phyloP scores from a whole-genome alignment of 2,888 invertebrate genomes.

The Prionchulus punctatus region DNA sequence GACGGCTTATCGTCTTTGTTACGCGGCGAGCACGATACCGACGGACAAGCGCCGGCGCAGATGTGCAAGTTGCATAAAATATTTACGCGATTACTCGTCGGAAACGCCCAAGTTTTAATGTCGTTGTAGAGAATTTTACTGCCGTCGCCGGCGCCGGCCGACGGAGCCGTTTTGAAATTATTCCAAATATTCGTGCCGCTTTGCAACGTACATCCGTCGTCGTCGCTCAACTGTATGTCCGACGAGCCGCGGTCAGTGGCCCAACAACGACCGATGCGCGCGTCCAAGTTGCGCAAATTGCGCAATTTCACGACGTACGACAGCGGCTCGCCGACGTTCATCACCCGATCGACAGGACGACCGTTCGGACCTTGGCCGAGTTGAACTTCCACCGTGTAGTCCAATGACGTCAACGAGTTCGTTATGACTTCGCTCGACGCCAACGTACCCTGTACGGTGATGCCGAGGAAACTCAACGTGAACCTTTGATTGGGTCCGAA shows the following conservation, averaged over 20 bases:
- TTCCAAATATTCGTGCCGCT: constrained; percentile 15
- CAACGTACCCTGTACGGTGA: neutral
- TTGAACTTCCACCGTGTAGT: constrained; percentile 1
- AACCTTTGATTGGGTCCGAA: neutral
- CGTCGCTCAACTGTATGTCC: constrained; percentile 15
- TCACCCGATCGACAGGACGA: constrained; percentile 15
- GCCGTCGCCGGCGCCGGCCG: neutral
- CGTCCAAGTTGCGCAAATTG: constrained; percentile 16
- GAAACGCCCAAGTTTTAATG: constrained; percentile 22
- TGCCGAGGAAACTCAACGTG: constrained; percentile 3
- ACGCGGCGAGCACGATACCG: neutral
- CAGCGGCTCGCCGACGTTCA: constrained; percentile 18
- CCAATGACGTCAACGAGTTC: constrained; percentile 10
- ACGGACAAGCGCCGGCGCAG: constrained; percentile 16
- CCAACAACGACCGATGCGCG: constrained; percentile 19
- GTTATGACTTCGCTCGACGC: constrained; percentile 8
- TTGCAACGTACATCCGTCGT: constrained; percentile 12
- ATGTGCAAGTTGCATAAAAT: constrained; percentile 21
- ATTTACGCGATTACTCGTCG: constrained; percentile 17
- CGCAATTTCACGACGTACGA: constrained; percentile 18
- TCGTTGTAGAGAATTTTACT: constrained; percentile 12
- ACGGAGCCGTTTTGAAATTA: constrained; percentile 12
- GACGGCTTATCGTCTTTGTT: neutral
- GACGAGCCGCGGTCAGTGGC: constrained; percentile 17
- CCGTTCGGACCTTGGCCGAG: constrained; percentile 14